Percentiles rank a stretch among this genome's conserved stretches.
Conservation (phyloP, 2,888 invertebrate genomes). For the Coelinius sp. region DNA sequence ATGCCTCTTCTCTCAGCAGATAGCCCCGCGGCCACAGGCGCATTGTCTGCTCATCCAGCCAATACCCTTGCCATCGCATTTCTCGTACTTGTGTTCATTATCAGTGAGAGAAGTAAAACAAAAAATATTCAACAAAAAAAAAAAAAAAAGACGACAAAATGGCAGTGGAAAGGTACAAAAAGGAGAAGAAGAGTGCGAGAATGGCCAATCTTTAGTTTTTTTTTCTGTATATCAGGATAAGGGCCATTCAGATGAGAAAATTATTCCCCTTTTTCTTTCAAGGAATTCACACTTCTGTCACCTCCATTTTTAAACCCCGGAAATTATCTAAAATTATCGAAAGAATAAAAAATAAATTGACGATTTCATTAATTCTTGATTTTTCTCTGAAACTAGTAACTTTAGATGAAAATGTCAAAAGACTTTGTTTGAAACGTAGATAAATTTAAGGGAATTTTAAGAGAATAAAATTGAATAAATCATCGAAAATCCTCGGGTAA, state of each 20-base stretch:
- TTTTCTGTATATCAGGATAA: background rate
- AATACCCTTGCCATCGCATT: conserved; percentile 63
- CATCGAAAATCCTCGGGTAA: too few relatives aligned
- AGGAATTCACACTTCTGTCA: background rate
- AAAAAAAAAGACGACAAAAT: conserved; percentile 37
- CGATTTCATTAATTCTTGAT: too few relatives aligned
- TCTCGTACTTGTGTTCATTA: conserved; percentile 68
- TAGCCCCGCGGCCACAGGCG: conserved; percentile 70
- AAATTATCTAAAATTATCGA: background rate
- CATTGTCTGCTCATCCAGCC: conserved; percentile 68
- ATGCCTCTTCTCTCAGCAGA: conserved; percentile 62
- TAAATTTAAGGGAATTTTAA: too few relatives aligned
- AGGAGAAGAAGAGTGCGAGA: conserved; percentile 33
- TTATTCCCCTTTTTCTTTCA: conserved; percentile 13
- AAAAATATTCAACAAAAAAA: conserved; percentile 29
- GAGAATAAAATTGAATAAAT: too few relatives aligned
- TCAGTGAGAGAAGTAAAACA: conserved; percentile 61
- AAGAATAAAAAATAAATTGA: background rate
- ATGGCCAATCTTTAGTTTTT: conserved; percentile 15
- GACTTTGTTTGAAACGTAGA: too few relatives aligned
- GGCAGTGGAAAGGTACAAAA: conserved; percentile 43
- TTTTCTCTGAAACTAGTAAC: too few relatives aligned
- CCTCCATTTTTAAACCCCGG: background rate
- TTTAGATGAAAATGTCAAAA: too few relatives aligned
- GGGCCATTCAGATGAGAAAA: conserved; percentile 28